phyloP scores from a whole-genome alignment of 1,140 invertebrate genomes.

The Lutraria rhynchaena region DNA sequence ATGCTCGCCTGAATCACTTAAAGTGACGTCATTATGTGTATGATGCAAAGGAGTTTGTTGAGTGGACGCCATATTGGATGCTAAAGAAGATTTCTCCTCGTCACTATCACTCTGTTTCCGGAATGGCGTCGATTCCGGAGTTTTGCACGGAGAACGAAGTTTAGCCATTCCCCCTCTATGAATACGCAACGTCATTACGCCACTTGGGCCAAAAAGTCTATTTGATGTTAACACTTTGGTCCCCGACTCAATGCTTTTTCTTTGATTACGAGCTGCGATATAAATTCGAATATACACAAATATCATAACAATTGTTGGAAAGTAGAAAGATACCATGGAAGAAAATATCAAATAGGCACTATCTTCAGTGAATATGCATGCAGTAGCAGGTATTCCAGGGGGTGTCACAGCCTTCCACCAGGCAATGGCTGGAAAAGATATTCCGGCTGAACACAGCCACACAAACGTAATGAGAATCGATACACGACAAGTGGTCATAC shows the following conservation, averaged over 20 bases:
- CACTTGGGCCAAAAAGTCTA: constrained; percentile 69
- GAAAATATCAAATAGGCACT: constrained; percentile 82
- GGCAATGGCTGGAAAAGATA: constrained; percentile 96
- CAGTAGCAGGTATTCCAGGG: constrained; percentile 59
- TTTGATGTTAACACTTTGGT: constrained; percentile 72
- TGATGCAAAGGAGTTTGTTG: constrained; percentile 64
- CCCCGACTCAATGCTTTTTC: constrained; percentile 74
- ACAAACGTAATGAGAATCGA: constrained; percentile 94
- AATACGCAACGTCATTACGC: constrained; percentile 78
- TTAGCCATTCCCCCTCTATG: constrained; percentile 74
- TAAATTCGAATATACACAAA: constrained; percentile 82
- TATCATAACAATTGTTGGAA: constrained; percentile 83
- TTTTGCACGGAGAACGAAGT: constrained; percentile 46
- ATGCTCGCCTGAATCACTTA: constrained; percentile 26
- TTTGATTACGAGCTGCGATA: constrained; percentile 75
- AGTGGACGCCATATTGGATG: constrained; percentile 51
- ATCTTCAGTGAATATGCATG: constrained; percentile 82
- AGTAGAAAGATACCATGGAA: constrained; percentile 84
- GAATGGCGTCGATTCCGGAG: constrained; percentile 7
- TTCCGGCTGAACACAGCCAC: constrained; percentile 94
- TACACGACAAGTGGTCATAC: constrained; percentile 92
- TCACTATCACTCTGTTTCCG: constrained; percentile 52
- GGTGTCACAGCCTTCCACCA: constrained; percentile 88
- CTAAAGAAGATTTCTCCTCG: constrained; percentile 20
- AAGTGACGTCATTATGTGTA: constrained; percentile 20